These are phyloP conservation scores for Agapornis roseicollis DNA, from an alignment of 2,113 vertebrate species.

Conservation along the genomic window DNA sequence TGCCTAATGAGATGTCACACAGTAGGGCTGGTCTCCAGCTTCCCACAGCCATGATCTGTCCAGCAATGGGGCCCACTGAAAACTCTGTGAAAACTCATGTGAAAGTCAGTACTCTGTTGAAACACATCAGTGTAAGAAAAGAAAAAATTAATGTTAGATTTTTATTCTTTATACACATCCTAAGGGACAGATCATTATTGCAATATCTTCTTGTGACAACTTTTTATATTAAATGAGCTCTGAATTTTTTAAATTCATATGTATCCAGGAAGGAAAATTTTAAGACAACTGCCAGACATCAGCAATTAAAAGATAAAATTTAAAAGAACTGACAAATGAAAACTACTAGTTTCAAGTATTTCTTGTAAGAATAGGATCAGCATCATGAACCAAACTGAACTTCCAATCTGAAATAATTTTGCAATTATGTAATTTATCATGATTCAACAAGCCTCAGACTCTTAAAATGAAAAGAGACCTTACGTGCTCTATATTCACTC, in stretches of 20 bases:
- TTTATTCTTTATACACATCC: not conserved
- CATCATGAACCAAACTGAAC: not conserved
- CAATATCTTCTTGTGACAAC: not conserved
- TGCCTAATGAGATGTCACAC: fast-evolving
- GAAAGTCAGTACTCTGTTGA: not conserved
- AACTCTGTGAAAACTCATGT: not conserved
- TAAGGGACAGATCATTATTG: not conserved
- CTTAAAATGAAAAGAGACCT: not conserved
- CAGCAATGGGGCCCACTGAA: not conserved
- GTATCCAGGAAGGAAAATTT: not conserved
- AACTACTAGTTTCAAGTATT: not conserved
- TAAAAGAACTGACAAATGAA: not conserved
- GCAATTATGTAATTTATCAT: not conserved
- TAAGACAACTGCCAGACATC: not conserved
- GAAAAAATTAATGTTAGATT: not conserved
- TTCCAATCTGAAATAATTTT: not conserved
- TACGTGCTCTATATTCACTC: not conserved
- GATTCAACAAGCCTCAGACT: not conserved
- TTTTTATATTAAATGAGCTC: not conserved
- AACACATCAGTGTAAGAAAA: not conserved
- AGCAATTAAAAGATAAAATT: not conserved
- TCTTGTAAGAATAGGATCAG: not conserved
- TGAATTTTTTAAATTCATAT: not conserved
- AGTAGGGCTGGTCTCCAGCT: not conserved
- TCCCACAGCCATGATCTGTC: not conserved